These are phyloP conservation scores for Lichenostomus cassidix DNA, from an alignment of 2,113 vertebrate species.

Conservation along the genomic window DNA sequence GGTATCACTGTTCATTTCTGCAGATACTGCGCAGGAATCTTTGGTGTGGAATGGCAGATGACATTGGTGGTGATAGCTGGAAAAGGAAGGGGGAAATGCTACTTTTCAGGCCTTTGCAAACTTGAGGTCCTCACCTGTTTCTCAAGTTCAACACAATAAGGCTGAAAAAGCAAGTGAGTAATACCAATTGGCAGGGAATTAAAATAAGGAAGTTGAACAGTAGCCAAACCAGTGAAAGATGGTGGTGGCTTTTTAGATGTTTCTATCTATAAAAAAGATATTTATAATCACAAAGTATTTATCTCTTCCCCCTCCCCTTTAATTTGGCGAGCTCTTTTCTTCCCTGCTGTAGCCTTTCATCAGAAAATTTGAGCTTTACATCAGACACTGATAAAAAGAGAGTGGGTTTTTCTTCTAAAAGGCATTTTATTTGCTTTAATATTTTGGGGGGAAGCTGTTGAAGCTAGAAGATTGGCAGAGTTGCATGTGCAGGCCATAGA, in stretches of 20 bases:
- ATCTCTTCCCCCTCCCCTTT: background rate
- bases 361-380: background rate
- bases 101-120: background rate
- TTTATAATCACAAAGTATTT: background rate
- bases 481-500: background rate
- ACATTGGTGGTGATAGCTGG: background rate
- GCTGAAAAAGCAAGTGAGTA: background rate
- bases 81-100: background rate
- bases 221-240: background rate
- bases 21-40: background rate
- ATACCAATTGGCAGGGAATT: background rate
- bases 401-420: background rate
- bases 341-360: background rate
- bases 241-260: background rate
- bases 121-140: background rate
- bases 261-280: background rate
- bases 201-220: constrained; percentile 1
- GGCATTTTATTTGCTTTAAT: background rate
- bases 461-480: background rate
- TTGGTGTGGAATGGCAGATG: background rate
- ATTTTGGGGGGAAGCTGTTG: background rate
- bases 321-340: background rate
- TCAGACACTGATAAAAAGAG: background rate
- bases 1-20: background rate
- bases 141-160: background rate